A percentile compares a stretch with the other conserved stretches of the same genome.
Evolutionary conservation across 2,797 vertebrate species (phyloP).

Genomic region (Aulostomus chinensis): DNA sequence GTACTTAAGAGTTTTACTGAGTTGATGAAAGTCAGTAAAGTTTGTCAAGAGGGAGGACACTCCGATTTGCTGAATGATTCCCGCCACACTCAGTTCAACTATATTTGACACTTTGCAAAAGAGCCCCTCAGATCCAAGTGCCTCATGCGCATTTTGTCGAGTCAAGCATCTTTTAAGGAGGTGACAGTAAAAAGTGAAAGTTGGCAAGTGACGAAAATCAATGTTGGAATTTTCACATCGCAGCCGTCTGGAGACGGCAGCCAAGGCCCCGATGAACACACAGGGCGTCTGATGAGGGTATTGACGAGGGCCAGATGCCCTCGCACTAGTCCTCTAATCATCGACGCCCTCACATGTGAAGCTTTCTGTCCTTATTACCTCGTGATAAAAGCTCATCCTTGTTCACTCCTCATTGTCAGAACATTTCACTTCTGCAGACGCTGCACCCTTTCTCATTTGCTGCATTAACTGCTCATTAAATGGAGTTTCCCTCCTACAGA

Average conservation of each 20-base stretch:
- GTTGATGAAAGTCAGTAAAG: no score
- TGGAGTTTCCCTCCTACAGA: background rate
- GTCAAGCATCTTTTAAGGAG: slow-evolving; percentile 50
- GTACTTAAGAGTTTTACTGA: no score
- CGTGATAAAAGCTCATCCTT: slow-evolving; percentile 37
- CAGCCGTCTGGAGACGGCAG: slow-evolving; percentile 39
- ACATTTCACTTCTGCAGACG: slow-evolving; percentile 17
- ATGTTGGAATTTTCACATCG: slow-evolving; percentile 61
- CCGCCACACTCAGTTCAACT: no score
- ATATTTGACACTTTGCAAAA: no score
- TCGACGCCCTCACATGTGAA: slow-evolving; percentile 13
- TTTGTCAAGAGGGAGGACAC: no score
- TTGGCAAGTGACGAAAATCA: slow-evolving; percentile 55
- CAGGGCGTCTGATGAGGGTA: slow-evolving; percentile 15
- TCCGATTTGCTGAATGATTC: no score
- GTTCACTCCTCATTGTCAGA: slow-evolving; percentile 10
- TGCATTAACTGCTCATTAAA: slow-evolving; percentile 13
- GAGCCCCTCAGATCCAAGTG: slow-evolving; percentile 30
- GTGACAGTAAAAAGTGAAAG: slow-evolving; percentile 37
- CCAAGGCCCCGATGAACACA: no score
- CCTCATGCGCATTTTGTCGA: slow-evolving; percentile 14
- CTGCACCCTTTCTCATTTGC: slow-evolving; percentile 19
- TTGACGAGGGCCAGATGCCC: slow-evolving; percentile 24
- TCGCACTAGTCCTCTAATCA: slow-evolving; percentile 50
- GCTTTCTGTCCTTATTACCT: slow-evolving; percentile 10